These are phyloP conservation scores for rat (Rattus norvegicus) DNA, from an alignment of 2,113 vertebrate species.

Conservation along the genomic window DNA sequence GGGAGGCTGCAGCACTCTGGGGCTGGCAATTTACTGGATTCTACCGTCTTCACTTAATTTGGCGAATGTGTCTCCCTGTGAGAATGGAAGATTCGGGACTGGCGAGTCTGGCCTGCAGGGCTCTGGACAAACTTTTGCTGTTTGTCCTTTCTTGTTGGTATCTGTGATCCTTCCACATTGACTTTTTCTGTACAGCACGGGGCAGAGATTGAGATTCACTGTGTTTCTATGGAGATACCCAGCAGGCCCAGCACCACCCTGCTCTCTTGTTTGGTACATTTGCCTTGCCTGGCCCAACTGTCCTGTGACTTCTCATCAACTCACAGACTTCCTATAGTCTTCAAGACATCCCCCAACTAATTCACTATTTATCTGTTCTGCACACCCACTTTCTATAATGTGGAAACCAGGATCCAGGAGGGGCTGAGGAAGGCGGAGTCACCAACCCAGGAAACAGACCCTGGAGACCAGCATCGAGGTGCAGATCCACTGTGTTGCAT, in stretches of 20 bases:
- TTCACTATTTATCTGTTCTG: not conserved
- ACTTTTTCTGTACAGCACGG: not conserved
- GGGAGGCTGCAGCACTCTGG: too few species aligned
- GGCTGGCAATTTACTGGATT: not conserved
- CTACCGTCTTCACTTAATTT: not conserved
- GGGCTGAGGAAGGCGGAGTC: too few species aligned
- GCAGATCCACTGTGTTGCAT: too few species aligned
- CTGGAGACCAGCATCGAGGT: too few species aligned
- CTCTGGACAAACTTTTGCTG: not conserved
- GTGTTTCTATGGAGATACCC: not conserved
- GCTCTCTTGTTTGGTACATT: not conserved
- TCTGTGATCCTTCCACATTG: too few species aligned
- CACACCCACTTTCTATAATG: not conserved
- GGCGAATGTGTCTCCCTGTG: not conserved
- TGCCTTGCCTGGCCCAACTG: not conserved
- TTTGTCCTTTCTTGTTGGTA: not conserved
- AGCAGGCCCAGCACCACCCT: not conserved
- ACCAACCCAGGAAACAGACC: too few species aligned
- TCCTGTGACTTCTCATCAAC: not conserved
- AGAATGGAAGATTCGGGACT: not conserved
- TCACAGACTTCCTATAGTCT: not conserved
- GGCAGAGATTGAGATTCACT: not conserved
- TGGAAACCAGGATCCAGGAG: too few species aligned
- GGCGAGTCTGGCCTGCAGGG: not conserved
- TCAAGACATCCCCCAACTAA: not conserved